Evolutionary conservation across 2,797 vertebrate genomes (phyloP), one percentile per base, ranked within the genome.

Genomic region (Nothura maculosa): DNA sequence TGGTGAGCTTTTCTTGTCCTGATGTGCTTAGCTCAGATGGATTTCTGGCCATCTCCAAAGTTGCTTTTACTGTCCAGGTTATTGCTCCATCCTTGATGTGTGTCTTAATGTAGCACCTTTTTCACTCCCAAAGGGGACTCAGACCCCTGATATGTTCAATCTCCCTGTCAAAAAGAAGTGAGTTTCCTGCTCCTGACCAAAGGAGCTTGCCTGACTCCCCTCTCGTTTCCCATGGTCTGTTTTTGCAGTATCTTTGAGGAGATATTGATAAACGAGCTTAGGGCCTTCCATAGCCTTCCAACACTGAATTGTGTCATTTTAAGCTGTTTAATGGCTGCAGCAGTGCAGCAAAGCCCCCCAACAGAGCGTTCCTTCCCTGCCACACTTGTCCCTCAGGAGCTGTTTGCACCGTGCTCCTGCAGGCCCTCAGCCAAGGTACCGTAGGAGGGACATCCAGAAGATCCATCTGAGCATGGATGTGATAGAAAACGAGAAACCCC

Each of bases 351-450:
- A 54, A 55, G 17, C 30, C 34, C 9, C 0, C 0, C n/a, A 64
- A 50, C 12, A 17, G 16, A 24, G n/a, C 14, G 11, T 5, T 6
- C 25, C 12, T 76, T 40, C 36, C 27, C 28, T 75, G 42, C 28
- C 3, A 1, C 1, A 0, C 10, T 0, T 27, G 8, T 60, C 28
- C 11, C 42, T 28, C 8, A 32, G 36, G 47, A 78, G 52, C 8
- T 58, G 4, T 24, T 36, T 45, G 60, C 30, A 7, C 27, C 13
- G 1, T 1, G 0, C 9, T 38, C 75, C 67, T 60, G 14, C 9
- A 64, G 12, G 8, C 6, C 8, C 87, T 6, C 45, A 43, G 12
- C 75, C 61, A 32, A 34, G 34, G n/a, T 62, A 28, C 43, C 8
- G 1, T 0, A 3, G n/a, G 43, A 61, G 54, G 34, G 67, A 12